Percentiles rank a stretch among this genome's conserved stretches.
These are phyloP conservation scores for Diacarnus erythraeanus DNA, from an alignment of 37 sponge, comb jelly and placozoan genomes.

Conservation along the genomic window DNA sequence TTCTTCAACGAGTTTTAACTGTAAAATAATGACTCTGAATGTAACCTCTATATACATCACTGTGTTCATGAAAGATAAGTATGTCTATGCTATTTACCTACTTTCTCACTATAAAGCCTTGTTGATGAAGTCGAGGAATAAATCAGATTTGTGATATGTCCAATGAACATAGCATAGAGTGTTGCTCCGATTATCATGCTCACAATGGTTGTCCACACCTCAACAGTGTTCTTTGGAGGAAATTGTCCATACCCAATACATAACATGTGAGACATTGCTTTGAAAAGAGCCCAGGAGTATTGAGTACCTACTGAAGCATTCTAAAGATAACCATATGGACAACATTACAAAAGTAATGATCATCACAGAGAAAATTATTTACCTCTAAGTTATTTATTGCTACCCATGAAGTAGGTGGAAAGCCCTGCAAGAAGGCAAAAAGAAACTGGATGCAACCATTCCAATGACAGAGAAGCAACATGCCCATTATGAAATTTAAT, in stretches of 20 bases:
- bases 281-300: constrained; percentile 73
- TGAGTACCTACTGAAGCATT: constrained; percentile 49
- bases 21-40: not conserved
- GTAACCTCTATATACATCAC: too few species aligned
- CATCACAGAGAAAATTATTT: not conserved
- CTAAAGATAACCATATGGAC: constrained; percentile 20
- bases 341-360: not conserved
- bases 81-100: not conserved
- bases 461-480: constrained; percentile 76
- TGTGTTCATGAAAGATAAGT: not conserved
- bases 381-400: constrained; percentile 60
- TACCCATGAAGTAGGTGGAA: constrained; percentile 69
- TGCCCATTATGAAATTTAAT: constrained; percentile 41
- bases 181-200: constrained; percentile 71
- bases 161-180: constrained; percentile 81
- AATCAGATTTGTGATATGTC: constrained; percentile 66
- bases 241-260: constrained; percentile 78
- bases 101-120: constrained; percentile 68
- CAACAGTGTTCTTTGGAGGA: constrained; percentile 64
- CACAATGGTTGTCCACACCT: constrained; percentile 71
- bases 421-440: constrained; percentile 53
- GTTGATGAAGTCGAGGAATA: constrained; percentile 38
- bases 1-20: constrained; percentile 68
- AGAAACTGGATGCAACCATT: constrained; percentile 76
- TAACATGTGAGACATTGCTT: constrained; percentile 72